Conservation (phyloP, 2,797 vertebrate genomes). For the Channa striata region DNA sequence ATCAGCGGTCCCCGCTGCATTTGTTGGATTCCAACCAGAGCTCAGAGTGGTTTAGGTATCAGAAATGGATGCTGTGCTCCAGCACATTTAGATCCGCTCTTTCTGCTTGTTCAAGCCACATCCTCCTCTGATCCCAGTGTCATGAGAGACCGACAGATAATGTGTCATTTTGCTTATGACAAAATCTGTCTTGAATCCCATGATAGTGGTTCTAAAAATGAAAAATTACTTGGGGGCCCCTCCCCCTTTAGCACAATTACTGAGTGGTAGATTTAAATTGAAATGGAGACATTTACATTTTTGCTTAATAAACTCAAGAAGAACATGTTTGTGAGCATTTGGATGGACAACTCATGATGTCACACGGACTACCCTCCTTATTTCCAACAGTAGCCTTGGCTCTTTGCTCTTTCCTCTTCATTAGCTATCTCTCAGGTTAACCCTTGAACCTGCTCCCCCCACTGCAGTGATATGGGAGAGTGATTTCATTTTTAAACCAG, state of each 20-base stretch:
- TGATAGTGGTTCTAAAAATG: too few relatives aligned
- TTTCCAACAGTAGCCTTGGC: slow-evolving; percentile 31
- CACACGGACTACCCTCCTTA: neutral
- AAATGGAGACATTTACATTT: too few relatives aligned
- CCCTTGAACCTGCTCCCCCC: slow-evolving; percentile 46
- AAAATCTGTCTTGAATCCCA: too few relatives aligned
- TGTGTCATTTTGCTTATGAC: too few relatives aligned
- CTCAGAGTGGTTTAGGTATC: slow-evolving; percentile 20
- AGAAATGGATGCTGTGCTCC: neutral
- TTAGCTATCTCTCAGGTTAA: slow-evolving; percentile 49
- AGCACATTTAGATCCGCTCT: slow-evolving; percentile 7
- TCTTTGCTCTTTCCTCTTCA: slow-evolving; percentile 41
- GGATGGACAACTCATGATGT: too few relatives aligned
- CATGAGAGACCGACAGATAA: neutral
- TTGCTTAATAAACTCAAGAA: too few relatives aligned
- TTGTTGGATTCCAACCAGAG: slow-evolving; percentile 37
- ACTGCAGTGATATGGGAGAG: slow-evolving; percentile 6
- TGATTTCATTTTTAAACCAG: slow-evolving; percentile 6
- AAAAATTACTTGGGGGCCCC: too few relatives aligned
- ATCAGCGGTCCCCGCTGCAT: slow-evolving; percentile 17
- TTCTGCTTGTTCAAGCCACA: neutral
- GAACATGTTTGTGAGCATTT: too few relatives aligned
- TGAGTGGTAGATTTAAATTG: too few relatives aligned
- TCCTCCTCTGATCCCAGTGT: slow-evolving; percentile 2
- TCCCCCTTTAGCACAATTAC: too few relatives aligned